A percentile compares a stretch with the other conserved stretches of the same genome.
Conservation (phyloP, 1,140 invertebrate species). For the Drosophila micromelanica region DNA sequence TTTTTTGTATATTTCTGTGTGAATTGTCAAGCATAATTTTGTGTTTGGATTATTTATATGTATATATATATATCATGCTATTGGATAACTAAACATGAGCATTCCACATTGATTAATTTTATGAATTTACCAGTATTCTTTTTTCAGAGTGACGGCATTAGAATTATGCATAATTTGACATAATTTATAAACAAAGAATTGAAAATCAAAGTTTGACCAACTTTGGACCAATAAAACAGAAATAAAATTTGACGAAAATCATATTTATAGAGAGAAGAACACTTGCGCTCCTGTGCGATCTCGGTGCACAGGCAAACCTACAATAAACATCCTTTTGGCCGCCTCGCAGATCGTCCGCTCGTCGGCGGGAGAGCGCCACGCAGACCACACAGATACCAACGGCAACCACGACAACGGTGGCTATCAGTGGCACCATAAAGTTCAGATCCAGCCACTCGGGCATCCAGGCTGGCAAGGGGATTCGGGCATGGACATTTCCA, state of each 20-base stretch:
- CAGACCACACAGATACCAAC: conserved; percentile 95
- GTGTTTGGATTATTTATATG: background rate
- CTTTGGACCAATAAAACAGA: conserved; percentile 46
- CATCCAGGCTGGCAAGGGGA: conserved; percentile 90
- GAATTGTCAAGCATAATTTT: background rate
- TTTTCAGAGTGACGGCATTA: conserved; percentile 39
- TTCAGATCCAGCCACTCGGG: conserved; percentile 94
- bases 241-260: conserved; percentile 54
- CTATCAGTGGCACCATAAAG: conserved; percentile 92
- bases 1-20: conserved; percentile 51
- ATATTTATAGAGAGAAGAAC: conserved; percentile 62
- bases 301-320: conserved; percentile 85
- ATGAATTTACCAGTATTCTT: conserved; percentile 27
- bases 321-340: conserved; percentile 89
- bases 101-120: conserved; percentile 14
- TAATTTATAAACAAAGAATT: no score
- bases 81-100: conserved; percentile 6
- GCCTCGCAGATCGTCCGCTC: conserved; percentile 91
- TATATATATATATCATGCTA: conserved; percentile 24
- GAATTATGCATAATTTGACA: conserved; percentile 1
- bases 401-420: conserved; percentile 93
- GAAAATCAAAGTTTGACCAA: background rate
- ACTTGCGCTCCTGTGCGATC: conserved; percentile 29
- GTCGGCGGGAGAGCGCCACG: conserved; percentile 91
- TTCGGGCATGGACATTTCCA: conserved; percentile 85